phyloP scores from a whole-genome alignment of 2,888 invertebrate genomes.

The Automeris io region DNA sequence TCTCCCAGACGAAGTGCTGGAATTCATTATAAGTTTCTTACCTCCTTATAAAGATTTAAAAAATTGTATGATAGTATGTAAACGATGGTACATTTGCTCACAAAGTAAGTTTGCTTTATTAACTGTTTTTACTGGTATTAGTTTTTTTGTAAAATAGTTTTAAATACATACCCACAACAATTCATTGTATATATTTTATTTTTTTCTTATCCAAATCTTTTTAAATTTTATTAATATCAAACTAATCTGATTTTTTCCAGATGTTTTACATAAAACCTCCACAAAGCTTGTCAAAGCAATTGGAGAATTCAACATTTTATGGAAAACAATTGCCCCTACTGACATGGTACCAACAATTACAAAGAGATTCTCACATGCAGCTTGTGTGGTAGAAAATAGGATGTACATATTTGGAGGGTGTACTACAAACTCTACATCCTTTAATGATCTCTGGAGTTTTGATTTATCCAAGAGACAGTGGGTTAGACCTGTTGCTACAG shows the following conservation, averaged over 20 bases:
- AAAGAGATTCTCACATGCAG: constrained; percentile 94
- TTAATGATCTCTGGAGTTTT: constrained; percentile 97
- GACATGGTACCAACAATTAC: constrained; percentile 86
- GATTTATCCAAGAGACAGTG: constrained; percentile 91
- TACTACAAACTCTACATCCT: constrained; percentile 94
- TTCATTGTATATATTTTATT: no score
- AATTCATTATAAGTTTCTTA: constrained; percentile 91
- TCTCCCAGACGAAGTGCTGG: constrained; percentile 95
- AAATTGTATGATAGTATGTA: constrained; percentile 90
- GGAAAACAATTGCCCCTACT: constrained; percentile 80
- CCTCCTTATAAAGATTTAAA: constrained; percentile 95
- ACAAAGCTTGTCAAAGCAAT: constrained; percentile 87
- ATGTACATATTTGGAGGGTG: constrained; percentile 99
- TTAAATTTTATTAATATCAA: constrained; percentile 8
- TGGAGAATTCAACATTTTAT: constrained; percentile 84
- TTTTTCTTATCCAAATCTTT: no score
- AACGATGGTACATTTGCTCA: constrained; percentile 89
- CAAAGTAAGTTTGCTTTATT: constrained; percentile 87
- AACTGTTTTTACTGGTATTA: no score
- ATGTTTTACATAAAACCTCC: constrained; percentile 85
- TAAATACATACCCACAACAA: no score
- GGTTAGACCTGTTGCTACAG: constrained; percentile 89
- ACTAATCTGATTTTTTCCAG: constrained; percentile 64
- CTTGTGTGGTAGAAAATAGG: constrained; percentile 87
- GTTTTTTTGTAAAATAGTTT: no score